These are phyloP conservation scores for Ooceraea biroi DNA, from an alignment of 1,140 invertebrate genomes.

Conservation along the genomic window DNA sequence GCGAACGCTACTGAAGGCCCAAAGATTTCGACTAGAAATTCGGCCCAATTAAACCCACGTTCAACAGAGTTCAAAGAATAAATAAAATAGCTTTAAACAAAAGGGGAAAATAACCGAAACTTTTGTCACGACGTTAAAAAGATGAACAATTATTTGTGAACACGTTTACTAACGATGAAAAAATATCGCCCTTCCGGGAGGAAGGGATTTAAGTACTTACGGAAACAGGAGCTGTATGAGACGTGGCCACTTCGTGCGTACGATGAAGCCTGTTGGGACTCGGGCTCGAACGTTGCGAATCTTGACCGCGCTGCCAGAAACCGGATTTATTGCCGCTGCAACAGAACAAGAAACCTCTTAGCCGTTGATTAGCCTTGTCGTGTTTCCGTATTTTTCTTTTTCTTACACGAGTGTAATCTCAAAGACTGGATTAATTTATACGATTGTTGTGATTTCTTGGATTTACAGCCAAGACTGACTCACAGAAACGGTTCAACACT, in stretches of 20 bases:
- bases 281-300: slow-evolving; percentile 82
- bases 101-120: no score
- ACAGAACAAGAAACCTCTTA: slow-evolving; percentile 39
- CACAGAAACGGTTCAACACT: background rate
- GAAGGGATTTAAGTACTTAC: slow-evolving; percentile 75
- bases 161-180: background rate
- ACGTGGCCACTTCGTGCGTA: slow-evolving; percentile 77
- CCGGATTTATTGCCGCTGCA: slow-evolving; percentile 77
- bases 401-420: no score
- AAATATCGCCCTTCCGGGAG: slow-evolving; percentile 39
- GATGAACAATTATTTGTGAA: no score
- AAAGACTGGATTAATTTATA: no score
- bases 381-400: no score
- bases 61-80: no score
- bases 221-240: slow-evolving; percentile 83
- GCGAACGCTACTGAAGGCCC: no score
- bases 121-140: no score
- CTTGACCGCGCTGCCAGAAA: slow-evolving; percentile 78
- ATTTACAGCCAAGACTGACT: background rate
- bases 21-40: no score
- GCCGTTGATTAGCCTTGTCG: no score
- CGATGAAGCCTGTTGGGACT: slow-evolving; percentile 80
- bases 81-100: no score
- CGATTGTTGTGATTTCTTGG: background rate
- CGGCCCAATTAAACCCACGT: no score